Evolutionary conservation across 2,797 vertebrate genomes (phyloP), one percentile per base, ranked within the genome.

Genomic region (Anas acuta): DNA sequence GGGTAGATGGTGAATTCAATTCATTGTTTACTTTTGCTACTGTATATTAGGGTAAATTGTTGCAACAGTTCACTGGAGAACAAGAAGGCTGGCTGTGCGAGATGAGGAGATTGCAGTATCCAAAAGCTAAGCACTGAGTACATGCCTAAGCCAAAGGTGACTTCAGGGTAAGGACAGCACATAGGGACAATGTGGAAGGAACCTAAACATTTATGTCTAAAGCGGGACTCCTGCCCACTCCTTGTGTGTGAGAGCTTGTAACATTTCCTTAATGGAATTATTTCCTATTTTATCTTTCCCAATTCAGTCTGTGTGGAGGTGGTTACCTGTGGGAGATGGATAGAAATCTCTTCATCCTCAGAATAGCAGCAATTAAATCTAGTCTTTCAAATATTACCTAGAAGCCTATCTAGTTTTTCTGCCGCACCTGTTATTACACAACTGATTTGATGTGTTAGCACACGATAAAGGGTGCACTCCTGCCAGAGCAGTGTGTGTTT

Each of bases 381-480:
- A 8, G 11, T 43, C 37, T 65, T 67, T 80, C 45, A 83, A 72
- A 49, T 16, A 57, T 75, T 72, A 89, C 71, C 64, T 16, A 53
- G n/a, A 41, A 74, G 30, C 33, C 21, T 17, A 51, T 19, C 9
- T 9, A 13, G 23, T 23, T 54, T 54, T 41, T 18, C 35, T 84
- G 71, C 39, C 16, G 47, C 41, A 22, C 9, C 25, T 45, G 2
- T 19, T 45, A 8, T 87, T 75, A 51, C 41, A 7, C 76, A 92
- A 83, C 8, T 2, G 17, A 4, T 15, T 25, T 10, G 13, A 9
- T 16, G 25, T 7, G 13, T 51, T 9, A 11, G 25, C 11, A 18
- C 11, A 1, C 7, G 53, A 21, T 1, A 1, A 32, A 39, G 56
- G 8, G 28, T 9, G 39, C 0, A 11, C 28, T 35, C 61, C 35